phyloP scores from a whole-genome alignment of 2,797 vertebrate genomes.

The Xenopus petersii region DNA sequence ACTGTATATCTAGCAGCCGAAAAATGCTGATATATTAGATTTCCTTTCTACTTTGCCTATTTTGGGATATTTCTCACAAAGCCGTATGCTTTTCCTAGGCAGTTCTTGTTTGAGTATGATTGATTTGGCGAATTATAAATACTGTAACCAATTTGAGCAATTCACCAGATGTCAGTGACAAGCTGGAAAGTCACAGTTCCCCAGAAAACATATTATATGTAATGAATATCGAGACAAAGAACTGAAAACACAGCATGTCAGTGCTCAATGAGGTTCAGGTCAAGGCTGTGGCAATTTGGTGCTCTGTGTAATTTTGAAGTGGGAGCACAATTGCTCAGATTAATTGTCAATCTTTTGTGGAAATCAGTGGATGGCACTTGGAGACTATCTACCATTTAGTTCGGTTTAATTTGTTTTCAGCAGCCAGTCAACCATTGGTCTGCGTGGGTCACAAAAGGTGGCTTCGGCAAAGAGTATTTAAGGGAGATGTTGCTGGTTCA shows the following conservation, averaged over 20 bases:
- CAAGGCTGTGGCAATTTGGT: constrained; percentile 40
- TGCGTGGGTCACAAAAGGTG: constrained; percentile 17
- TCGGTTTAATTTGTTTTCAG: constrained; percentile 37
- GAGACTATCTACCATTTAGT: constrained; percentile 27
- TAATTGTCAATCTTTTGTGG: constrained; percentile 39
- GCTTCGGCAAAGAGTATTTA: constrained; percentile 19
- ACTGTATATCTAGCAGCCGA: not conserved
- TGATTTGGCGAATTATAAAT: constrained; percentile 49
- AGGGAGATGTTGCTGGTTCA: constrained; percentile 10
- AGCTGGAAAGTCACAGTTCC: constrained; percentile 44
- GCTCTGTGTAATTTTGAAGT: constrained; percentile 34
- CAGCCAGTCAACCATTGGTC: constrained; percentile 25
- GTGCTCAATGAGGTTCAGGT: constrained; percentile 38
- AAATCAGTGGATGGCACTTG: constrained; percentile 6
- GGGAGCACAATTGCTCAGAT: constrained; percentile 7
- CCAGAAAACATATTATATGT: constrained; percentile 42
- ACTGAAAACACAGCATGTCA: constrained; percentile 40
- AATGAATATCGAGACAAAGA: constrained; percentile 43
- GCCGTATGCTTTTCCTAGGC: constrained; percentile 38
- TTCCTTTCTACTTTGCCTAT: constrained; percentile 36
- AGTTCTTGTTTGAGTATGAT: constrained; percentile 38
- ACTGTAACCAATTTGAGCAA: constrained; percentile 46
- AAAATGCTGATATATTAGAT: constrained; percentile 39
- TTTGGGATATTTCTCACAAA: constrained; percentile 24
- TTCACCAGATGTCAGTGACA: constrained; percentile 47